These are phyloP conservation scores for Trachelus stipa DNA, from an alignment of 2,888 invertebrate genomes.

Conservation along the genomic window DNA sequence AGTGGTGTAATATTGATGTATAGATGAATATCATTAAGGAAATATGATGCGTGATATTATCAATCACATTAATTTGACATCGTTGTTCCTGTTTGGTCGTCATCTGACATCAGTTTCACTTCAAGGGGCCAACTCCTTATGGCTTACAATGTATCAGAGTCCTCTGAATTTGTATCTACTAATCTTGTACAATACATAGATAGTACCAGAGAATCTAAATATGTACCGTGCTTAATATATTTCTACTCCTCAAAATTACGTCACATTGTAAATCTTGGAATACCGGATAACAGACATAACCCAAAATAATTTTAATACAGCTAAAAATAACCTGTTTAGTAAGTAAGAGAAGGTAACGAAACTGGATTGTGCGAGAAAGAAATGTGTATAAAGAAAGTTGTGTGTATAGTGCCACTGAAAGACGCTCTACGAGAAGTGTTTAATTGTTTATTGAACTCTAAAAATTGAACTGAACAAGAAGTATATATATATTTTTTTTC, in stretches of 20 bases:
- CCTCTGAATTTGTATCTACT: neutral
- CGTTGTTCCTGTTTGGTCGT: neutral
- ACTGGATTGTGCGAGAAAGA: constrained; percentile 22
- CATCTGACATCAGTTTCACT: neutral
- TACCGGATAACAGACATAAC: constrained; percentile 39
- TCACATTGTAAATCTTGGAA: constrained; percentile 7
- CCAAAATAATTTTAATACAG: constrained; percentile 35
- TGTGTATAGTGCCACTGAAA: constrained; percentile 47
- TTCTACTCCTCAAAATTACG: neutral
- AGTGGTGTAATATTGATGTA: neutral
- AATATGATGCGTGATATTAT: neutral
- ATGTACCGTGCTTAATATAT: neutral
- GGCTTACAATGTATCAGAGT: neutral
- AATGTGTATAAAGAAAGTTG: constrained; percentile 23
- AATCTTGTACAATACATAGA: neutral
- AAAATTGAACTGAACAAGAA: constrained; percentile 53
- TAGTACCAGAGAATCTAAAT: neutral
- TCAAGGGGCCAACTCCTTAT: neutral
- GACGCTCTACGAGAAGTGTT: constrained; percentile 40
- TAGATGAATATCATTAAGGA: neutral
- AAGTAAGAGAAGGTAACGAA: constrained; percentile 17
- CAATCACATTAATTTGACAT: neutral
- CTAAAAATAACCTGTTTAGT: constrained; percentile 34
- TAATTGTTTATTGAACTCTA: constrained; percentile 42
- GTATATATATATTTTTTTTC: constrained; percentile 50